Conservation (phyloP, 2,888 invertebrate genomes). For the Eulithis testata region DNA sequence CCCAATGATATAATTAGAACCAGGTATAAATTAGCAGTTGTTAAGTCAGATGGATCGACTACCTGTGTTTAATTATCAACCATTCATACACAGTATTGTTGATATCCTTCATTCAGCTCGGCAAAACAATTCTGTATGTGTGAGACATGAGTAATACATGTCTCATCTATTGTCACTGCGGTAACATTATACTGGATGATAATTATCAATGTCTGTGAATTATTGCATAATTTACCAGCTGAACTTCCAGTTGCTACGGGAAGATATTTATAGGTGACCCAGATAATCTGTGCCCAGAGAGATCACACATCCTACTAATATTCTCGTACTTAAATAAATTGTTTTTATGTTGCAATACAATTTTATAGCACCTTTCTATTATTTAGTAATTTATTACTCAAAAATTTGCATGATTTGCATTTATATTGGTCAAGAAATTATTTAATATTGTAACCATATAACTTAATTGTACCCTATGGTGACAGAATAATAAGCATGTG, state of each 20-base stretch:
- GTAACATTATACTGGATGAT: not conserved
- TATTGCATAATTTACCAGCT: constrained; percentile 17
- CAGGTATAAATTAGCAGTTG: not conserved
- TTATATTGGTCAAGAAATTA: constrained; percentile 4
- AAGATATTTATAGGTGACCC: constrained; percentile 60
- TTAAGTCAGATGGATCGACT: not conserved
- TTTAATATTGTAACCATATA: constrained; percentile 4
- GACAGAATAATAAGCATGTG: constrained; percentile 23
- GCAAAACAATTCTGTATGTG: constrained; percentile 6
- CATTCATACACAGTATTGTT: constrained; percentile 6
- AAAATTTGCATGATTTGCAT: constrained; percentile 8
- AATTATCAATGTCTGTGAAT: not conserved
- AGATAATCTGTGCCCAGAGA: constrained; percentile 43
- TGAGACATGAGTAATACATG: not conserved
- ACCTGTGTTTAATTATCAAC: constrained; percentile 2
- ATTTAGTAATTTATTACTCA: not conserved
- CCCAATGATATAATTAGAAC: not conserved
- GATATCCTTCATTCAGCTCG: constrained; percentile 10
- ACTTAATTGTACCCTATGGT: constrained; percentile 3
- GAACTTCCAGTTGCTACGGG: constrained; percentile 45
- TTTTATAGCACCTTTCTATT: constrained; percentile 5
- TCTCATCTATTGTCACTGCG: not conserved
- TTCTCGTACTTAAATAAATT: constrained; percentile 13
- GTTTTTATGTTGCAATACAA: constrained; percentile 3
- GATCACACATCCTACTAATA: constrained; percentile 44